A percentile compares a stretch with the other conserved stretches of the same genome.
Evolutionary conservation across 2,888 invertebrate genomes (phyloP).

Genomic region (Lucinisca nassula): DNA sequence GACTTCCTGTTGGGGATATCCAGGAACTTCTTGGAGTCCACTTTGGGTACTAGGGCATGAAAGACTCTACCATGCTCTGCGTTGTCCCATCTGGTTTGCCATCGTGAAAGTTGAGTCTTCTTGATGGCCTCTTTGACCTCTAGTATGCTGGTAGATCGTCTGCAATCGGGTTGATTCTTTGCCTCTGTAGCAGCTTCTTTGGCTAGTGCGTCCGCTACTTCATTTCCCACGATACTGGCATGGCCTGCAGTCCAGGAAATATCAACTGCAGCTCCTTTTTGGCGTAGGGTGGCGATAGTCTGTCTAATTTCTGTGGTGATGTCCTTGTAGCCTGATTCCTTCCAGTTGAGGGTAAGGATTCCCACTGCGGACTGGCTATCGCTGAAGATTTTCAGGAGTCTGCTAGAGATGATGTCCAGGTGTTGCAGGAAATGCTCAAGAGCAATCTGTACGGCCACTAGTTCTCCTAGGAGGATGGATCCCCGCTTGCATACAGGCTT

Average conservation of each 20-base stretch:
- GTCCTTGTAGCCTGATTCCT: neutral
- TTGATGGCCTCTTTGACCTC: neutral
- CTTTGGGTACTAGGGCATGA: neutral
- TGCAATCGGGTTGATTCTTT: neutral
- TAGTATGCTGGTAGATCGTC: neutral
- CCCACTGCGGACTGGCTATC: constrained; percentile 28
- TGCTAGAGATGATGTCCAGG: neutral
- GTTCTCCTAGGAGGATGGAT: constrained; percentile 35
- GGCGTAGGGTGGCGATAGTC: neutral
- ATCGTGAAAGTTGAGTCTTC: neutral
- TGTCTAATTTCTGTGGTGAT: constrained; percentile 10
- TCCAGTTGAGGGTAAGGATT: constrained; percentile 19
- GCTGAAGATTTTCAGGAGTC: neutral
- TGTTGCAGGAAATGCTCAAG: constrained; percentile 12
- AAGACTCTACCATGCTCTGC: neutral
- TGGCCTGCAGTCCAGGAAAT: neutral
- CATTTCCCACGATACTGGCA: neutral
- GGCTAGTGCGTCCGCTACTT: neutral
- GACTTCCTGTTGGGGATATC: constrained; percentile 3
- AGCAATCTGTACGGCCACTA: constrained; percentile 33
- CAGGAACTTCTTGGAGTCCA: neutral
- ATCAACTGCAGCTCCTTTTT: neutral
- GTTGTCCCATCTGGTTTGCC: neutral
- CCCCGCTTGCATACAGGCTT: constrained; percentile 4
- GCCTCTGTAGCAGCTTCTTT: constrained; percentile 23